A percentile compares a stretch with the other conserved stretches of the same genome.
phyloP scores from a whole-genome alignment of 1,140 invertebrate genomes.

The Oscheius sp. region DNA sequence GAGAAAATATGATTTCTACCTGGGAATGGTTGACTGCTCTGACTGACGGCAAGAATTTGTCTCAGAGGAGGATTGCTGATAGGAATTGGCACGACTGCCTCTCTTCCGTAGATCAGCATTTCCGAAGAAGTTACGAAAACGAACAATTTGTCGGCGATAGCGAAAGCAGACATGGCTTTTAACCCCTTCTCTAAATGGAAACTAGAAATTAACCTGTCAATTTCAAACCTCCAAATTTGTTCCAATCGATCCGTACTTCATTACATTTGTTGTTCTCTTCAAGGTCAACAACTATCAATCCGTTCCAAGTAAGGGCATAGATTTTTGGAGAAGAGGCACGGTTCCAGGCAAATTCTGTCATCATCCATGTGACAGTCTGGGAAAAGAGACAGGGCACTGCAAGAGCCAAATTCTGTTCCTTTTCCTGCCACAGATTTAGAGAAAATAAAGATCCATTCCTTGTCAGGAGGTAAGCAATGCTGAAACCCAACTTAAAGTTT shows the following conservation, averaged over 20 bases:
- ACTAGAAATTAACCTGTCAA: background rate
- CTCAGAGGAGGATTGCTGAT: constrained; percentile 55
- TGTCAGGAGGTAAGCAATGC: constrained; percentile 57
- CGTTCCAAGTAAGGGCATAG: constrained; percentile 60
- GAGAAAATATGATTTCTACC: constrained; percentile 5
- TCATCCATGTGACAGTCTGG: constrained; percentile 60
- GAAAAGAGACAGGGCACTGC: constrained; percentile 47
- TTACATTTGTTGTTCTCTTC: constrained; percentile 46
- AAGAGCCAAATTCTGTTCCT: constrained; percentile 49
- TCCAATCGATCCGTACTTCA: constrained; percentile 56
- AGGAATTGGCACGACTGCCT: constrained; percentile 44
- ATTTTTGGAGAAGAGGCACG: constrained; percentile 51
- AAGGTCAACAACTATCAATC: constrained; percentile 49
- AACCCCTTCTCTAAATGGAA: constrained; percentile 47
- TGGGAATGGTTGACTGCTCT: constrained; percentile 52
- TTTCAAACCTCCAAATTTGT: constrained; percentile 49
- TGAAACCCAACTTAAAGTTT: constrained; percentile 25
- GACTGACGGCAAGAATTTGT: constrained; percentile 56
- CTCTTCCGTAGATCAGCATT: constrained; percentile 50
- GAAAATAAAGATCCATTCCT: constrained; percentile 58
- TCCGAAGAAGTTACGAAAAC: constrained; percentile 57
- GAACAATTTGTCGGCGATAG: constrained; percentile 61
- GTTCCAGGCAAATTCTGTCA: constrained; percentile 58
- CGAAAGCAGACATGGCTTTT: constrained; percentile 53
- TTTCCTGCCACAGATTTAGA: constrained; percentile 45